Conservation (phyloP, 2,888 invertebrate species). For the Drosophila atripex region DNA sequence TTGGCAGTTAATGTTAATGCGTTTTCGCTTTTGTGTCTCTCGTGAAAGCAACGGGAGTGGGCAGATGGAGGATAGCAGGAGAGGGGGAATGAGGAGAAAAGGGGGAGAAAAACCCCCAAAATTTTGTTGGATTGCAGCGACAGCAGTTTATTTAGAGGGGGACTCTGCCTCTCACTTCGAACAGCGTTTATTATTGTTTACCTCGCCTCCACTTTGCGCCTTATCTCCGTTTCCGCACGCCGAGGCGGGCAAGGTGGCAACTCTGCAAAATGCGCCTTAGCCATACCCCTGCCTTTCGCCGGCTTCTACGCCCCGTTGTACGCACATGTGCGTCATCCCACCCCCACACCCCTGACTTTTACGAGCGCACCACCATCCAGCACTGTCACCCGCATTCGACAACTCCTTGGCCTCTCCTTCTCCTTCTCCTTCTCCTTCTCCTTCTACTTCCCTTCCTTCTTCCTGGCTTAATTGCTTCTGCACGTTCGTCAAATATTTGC, state of each 20-base stretch:
- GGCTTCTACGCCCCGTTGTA: constrained; percentile 28
- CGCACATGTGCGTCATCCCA: constrained; percentile 60
- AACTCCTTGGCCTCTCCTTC: constrained; percentile 10
- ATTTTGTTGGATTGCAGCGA: constrained; percentile 22
- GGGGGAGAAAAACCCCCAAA: not conserved
- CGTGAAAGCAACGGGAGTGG: not conserved
- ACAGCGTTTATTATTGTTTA: constrained; percentile 66
- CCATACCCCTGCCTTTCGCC: constrained; percentile 15
- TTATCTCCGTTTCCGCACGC: constrained; percentile 49
- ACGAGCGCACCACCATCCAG: constrained; percentile 1
- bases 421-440: too few relatives aligned
- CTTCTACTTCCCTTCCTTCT: constrained; percentile 1
- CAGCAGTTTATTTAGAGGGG: constrained; percentile 52
- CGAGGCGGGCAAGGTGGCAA: constrained; percentile 15
- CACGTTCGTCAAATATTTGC: constrained; percentile 78
- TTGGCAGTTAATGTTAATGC: constrained; percentile 74
- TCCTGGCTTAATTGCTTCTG: constrained; percentile 63
- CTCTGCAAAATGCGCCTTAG: constrained; percentile 11
- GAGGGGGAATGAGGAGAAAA: not conserved
- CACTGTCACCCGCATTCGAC: constrained; percentile 16
- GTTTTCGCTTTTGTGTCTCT: constrained; percentile 66
- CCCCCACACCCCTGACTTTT: constrained; percentile 2
- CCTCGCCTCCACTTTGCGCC: constrained; percentile 59
- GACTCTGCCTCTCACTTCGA: not conserved
- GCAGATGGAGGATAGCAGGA: not conserved